Conservation (phyloP, 2,888 invertebrate species). For the Nymphalis c-album region DNA sequence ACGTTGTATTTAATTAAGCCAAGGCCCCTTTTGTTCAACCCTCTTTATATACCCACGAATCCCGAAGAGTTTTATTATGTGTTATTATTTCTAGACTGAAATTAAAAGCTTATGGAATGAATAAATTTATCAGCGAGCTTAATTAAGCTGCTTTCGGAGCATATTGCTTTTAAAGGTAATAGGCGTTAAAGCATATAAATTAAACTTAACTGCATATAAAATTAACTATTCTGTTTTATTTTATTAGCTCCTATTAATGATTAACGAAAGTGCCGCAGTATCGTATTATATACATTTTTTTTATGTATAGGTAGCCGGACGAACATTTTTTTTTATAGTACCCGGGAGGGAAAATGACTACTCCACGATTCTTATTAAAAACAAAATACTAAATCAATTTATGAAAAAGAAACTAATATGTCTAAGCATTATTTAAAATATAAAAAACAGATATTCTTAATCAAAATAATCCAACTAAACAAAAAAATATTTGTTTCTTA, state of each 20-base stretch:
- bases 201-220: conserved; percentile 26
- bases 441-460: no score
- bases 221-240: conserved; percentile 27
- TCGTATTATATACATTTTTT: no score
- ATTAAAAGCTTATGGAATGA: conserved; percentile 45
- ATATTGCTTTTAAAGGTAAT: conserved; percentile 30
- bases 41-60: conserved; percentile 46
- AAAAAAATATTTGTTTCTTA: no score
- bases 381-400: no score
- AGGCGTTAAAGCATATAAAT: conserved; percentile 26
- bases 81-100: conserved; percentile 62
- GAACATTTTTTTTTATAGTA: no score
- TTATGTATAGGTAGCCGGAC: no score
- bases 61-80: conserved; percentile 66
- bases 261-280: background rate
- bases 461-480: no score
- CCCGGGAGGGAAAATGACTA: no score
- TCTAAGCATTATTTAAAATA: no score
- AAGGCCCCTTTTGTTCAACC: conserved; percentile 60
- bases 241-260: conserved; percentile 16
- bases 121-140: conserved; percentile 38
- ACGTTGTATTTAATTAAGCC: conserved; percentile 75
- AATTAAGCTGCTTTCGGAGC: conserved; percentile 30
- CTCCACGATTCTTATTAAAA: no score
- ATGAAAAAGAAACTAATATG: no score